A percentile compares a stretch with the other conserved stretches of the same genome.
phyloP scores from a whole-genome alignment of 1,140 invertebrate species.

The Drosophila eugracilis region DNA sequence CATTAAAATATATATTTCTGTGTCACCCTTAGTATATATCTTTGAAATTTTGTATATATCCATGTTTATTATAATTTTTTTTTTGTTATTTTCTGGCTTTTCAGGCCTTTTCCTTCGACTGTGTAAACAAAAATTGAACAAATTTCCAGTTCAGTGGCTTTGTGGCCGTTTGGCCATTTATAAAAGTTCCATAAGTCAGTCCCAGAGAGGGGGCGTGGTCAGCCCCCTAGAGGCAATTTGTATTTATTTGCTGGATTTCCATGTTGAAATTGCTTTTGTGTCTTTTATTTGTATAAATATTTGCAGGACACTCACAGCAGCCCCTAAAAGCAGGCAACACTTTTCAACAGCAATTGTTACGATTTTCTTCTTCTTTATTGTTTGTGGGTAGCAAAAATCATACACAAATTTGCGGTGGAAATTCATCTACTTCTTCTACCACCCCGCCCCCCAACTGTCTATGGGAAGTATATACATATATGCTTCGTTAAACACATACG shows the following conservation, averaged over 20 bases:
- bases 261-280: constrained; percentile 56
- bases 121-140: constrained; percentile 77
- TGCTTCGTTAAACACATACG: constrained; percentile 79
- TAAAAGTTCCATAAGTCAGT: constrained; percentile 57
- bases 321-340: constrained; percentile 55
- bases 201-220: constrained; percentile 28
- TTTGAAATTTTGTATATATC: constrained; percentile 1
- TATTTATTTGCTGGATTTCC: constrained; percentile 74
- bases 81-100: constrained; percentile 26
- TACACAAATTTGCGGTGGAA: constrained; percentile 74
- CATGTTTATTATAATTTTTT: constrained; percentile 25
- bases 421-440: not conserved
- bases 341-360: constrained; percentile 21
- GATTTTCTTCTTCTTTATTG: constrained; percentile 7
- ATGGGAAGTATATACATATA: constrained; percentile 30
- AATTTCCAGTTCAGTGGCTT: constrained; percentile 80
- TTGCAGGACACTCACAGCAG: constrained; percentile 52
- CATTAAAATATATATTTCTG: no score
- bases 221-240: constrained; percentile 57
- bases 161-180: constrained; percentile 69
- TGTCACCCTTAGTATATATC: no score
- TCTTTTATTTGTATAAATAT: constrained; percentile 68
- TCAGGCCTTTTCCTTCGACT: constrained; percentile 30
- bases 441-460: not conserved
- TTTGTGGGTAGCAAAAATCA: constrained; percentile 62